Evolutionary conservation across 2,888 invertebrate genomes (phyloP), one percentile per base, ranked within the genome.

Genomic region (Heterodera filipjevi): DNA sequence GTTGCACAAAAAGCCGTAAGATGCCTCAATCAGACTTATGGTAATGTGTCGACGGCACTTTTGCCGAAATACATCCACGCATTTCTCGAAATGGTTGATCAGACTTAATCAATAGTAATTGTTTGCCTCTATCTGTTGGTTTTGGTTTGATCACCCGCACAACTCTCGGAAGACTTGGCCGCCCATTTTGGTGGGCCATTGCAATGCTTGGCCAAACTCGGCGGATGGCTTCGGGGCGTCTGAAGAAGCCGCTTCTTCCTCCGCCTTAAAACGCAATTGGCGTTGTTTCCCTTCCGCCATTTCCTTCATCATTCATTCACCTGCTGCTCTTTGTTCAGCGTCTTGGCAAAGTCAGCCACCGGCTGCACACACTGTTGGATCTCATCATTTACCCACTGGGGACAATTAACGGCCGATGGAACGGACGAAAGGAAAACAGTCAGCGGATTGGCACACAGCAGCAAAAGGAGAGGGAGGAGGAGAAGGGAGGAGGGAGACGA

Each of bases 271-370:
- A n/a, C n/a, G 59, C 27, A 30, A 68, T 72, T 44, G 27, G 49
- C 0, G 44, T 30, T 19, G 68, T 64, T 35, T 27, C 19, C 49
- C 19, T 16, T 49, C 22, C 27, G 1, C 53, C 14, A 22, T 22
- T 53, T 53, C 22, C 53, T 22, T 27, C 64, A 44, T 30, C n/a
- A 12, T 33, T 66, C 19, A 32, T 72, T 46, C 72, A 44, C 76
- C 66, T 49, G 49, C 79, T 87, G 85, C 46, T 82, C 80, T 79
- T 87, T 88, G 68, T 75, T 75, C 35, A 89, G 80, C 32, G 87
- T 82, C 79, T 89, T 89, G 19, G 89, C 88, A 71, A 88, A 88
- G 35, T 87, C 86, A n/a, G 87, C 87, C 12, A 89, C 89, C n/a
- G 89, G 89, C 59, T 84, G 85, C 12, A 89, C 89, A 79, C 89